Base-by-base conservation (phyloP, 2,797 vertebrate genomes). In the Betta splendens region DNA sequence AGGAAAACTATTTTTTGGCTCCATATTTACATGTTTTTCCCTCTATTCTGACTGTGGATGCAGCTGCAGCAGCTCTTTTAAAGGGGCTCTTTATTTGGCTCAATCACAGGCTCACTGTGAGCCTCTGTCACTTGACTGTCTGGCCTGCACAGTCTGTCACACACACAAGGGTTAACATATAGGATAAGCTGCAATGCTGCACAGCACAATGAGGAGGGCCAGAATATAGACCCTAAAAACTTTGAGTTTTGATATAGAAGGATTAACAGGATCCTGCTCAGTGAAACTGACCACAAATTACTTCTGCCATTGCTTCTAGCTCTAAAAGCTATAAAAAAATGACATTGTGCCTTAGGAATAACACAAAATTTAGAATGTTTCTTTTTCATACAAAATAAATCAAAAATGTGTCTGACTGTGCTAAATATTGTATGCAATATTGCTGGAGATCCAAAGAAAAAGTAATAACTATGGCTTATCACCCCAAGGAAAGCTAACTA, bases 31-130 rank as follows among this genome's bases (percentile, higher is more conserved):
- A 80, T 64, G 70, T 75, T 73, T 81, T 70, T 80, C 63, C 47
- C 35, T 77, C 61, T 65, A 67, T 82, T 78, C 69, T 77, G 61
- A 49, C 60, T 52, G 42, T 17, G 45, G 71, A 63, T 86, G 87
- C 85, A 89, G 88, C 90, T 91, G 87, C 73, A 70, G 69, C 60
- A 20, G 58, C 72, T 64, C 72, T 75, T 72, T 75, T 86, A 72
- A 91, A 91, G 74, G 77, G 51, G 10, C 79, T 80, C 87, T 91
- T 91, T 89, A 81, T 91, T 84, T 81, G 77, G 64, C 78, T 47
- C 25, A n/a, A 71, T 85, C 83, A 87, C 81, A 82, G 84, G 60
- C 81, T 81, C 86, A 83, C 80, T 81, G 76, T 87, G 89, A 57
- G 42, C 54, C 72, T 75, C 81, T 65, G 64, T 84, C 80, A 82